Conservation (phyloP, 2,797 vertebrate species). For the Paedocypris micromegethes region DNA sequence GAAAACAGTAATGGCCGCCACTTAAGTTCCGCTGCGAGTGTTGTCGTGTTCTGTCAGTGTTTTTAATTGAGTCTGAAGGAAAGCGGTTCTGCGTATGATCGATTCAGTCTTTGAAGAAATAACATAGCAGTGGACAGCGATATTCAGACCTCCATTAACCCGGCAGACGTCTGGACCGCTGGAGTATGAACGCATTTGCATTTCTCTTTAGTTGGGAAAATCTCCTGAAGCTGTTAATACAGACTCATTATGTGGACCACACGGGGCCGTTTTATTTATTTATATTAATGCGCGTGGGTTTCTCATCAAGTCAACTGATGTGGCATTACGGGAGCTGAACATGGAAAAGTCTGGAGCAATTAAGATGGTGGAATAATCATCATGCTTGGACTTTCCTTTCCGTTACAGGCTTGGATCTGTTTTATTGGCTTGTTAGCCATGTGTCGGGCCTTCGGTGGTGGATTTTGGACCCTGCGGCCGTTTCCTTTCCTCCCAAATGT, state of each 20-base stretch:
- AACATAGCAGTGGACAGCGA: constrained; percentile 50
- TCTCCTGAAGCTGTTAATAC: constrained; percentile 37
- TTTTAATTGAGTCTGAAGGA: constrained; percentile 72
- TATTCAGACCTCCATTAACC: constrained; percentile 59
- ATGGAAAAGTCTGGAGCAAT: constrained; percentile 67
- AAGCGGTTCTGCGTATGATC: constrained; percentile 61
- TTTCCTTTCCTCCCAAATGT: too few species aligned
- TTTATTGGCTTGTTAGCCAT: constrained; percentile 59
- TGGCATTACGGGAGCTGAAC: constrained; percentile 68
- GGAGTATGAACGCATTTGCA: constrained; percentile 53
- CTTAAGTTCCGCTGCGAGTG: constrained; percentile 66
- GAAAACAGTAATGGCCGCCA: constrained; percentile 71
- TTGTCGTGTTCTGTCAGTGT: constrained; percentile 59
- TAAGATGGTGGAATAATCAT: constrained; percentile 57
- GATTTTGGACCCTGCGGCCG: too few species aligned
- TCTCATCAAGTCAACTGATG: constrained; percentile 69
- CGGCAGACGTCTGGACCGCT: constrained; percentile 48
- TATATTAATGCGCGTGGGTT: constrained; percentile 47
- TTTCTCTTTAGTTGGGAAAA: constrained; percentile 50
- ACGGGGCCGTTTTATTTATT: constrained; percentile 18
- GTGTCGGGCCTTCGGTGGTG: too few species aligned
- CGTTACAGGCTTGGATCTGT: constrained; percentile 62
- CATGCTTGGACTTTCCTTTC: constrained; percentile 48
- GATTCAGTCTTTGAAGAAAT: constrained; percentile 61
- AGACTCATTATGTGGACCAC: constrained; percentile 48